These are phyloP conservation scores for Steinernema khuongi DNA, from an alignment of 1,140 invertebrate species.

Conservation along the genomic window DNA sequence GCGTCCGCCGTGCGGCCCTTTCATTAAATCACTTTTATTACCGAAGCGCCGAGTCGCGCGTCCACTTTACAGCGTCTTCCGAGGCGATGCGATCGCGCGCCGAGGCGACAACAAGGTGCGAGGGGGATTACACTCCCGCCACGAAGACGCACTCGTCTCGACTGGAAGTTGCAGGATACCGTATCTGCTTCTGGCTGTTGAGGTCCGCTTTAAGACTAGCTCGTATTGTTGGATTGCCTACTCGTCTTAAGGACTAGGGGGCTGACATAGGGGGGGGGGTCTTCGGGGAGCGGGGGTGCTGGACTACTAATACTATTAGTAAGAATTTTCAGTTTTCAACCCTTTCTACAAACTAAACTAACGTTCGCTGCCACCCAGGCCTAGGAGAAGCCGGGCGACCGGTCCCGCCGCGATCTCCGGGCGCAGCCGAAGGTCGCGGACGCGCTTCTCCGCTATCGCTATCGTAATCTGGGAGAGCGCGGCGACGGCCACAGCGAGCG, in stretches of 20 bases:
- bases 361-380: not conserved
- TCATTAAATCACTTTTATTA: constrained; percentile 5
- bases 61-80: constrained; percentile 1
- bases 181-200: too few species aligned
- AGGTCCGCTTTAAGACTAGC: too few species aligned
- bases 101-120: not conserved
- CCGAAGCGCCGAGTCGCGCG: not conserved
- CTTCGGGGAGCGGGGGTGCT: too few species aligned
- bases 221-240: too few species aligned
- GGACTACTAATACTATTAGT: too few species aligned
- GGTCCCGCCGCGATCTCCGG: too few species aligned
- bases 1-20: not conserved
- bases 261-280: too few species aligned
- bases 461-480: not conserved
- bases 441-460: not conserved
- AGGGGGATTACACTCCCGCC: not conserved
- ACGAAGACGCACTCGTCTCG: not conserved
- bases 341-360: too few species aligned
- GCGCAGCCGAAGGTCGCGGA: not conserved
- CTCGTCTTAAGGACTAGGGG: too few species aligned
- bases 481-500: not conserved
- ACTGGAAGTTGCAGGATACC: not conserved
- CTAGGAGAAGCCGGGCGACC: too few species aligned
- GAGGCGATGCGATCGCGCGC: constrained; percentile 1
- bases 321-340: too few species aligned